A percentile compares a stretch with the other conserved stretches of the same genome.
Evolutionary conservation across 2,888 invertebrate species (phyloP).

Genomic region (Tyria jacobaeae): DNA sequence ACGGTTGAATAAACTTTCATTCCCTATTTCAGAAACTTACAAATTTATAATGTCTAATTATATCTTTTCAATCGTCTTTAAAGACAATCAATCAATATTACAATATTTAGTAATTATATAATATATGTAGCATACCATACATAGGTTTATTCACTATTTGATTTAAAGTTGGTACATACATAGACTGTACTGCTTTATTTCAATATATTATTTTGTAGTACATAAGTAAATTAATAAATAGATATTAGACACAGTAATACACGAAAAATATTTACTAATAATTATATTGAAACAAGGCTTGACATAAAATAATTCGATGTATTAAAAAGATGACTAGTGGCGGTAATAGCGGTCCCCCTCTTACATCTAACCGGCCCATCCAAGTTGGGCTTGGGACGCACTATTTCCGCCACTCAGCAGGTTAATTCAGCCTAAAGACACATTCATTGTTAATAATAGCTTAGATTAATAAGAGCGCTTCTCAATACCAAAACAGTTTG

Average conservation of each 20-base stretch:
- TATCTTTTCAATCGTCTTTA: background rate
- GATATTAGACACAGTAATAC: constrained; percentile 42
- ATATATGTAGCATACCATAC: constrained; percentile 56
- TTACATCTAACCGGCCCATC: background rate
- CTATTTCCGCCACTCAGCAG: constrained; percentile 26
- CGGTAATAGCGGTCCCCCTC: constrained; percentile 8
- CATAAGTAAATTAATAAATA: constrained; percentile 45
- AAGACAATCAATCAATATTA: constrained; percentile 61
- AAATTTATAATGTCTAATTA: constrained; percentile 72
- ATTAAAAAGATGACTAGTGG: constrained; percentile 31
- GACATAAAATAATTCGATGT: constrained; percentile 48
- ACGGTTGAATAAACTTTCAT: constrained; percentile 62
- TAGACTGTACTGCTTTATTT: constrained; percentile 63
- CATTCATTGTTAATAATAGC: constrained; percentile 55
- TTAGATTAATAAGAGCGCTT: constrained; percentile 58
- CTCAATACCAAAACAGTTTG: constrained; percentile 52
- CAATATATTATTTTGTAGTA: constrained; percentile 57
- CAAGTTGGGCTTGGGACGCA: background rate
- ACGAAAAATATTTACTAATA: constrained; percentile 39
- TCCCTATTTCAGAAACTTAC: constrained; percentile 62
- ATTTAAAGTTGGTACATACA: constrained; percentile 69
- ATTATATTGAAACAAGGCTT: constrained; percentile 54
- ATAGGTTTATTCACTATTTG: constrained; percentile 52
- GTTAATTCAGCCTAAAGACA: constrained; percentile 52
- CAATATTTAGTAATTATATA: constrained; percentile 58